Conservation (phyloP, 2,888 invertebrate species). For the Noctua janthe region DNA sequence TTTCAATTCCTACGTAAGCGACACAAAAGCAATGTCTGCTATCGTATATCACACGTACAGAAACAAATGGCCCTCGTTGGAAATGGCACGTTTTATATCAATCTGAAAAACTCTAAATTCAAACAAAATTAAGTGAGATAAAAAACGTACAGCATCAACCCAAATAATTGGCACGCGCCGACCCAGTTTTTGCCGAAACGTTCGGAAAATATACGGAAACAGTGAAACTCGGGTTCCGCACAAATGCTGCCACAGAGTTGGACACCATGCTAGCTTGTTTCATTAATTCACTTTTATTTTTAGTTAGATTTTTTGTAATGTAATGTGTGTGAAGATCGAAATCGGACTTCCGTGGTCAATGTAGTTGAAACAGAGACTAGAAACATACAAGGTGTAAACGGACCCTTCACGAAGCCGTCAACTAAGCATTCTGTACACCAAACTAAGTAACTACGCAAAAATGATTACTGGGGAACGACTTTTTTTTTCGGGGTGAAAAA, state of each 20-base stretch:
- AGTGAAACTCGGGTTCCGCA: slow-evolving; percentile 14
- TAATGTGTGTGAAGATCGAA: neutral
- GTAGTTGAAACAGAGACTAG: neutral
- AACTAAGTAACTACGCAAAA: no score
- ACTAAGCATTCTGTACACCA: no score
- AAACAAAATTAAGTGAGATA: slow-evolving; percentile 43
- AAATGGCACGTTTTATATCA: slow-evolving; percentile 1
- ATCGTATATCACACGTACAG: neutral
- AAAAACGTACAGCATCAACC: slow-evolving; percentile 35
- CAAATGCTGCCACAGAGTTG: slow-evolving; percentile 22
- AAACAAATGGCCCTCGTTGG: neutral
- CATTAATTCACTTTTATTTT: slow-evolving; percentile 62
- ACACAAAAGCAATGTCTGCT: neutral
- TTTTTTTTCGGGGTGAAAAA: no score
- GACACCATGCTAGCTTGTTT: slow-evolving; percentile 33
- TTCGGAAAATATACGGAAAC: slow-evolving; percentile 36
- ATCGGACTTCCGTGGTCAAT: neutral
- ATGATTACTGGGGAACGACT: no score
- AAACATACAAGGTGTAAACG: neutral
- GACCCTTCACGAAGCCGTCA: neutral
- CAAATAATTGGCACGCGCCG: slow-evolving; percentile 46
- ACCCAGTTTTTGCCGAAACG: slow-evolving; percentile 47
- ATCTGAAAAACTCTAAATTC: slow-evolving; percentile 25
- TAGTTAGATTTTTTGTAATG: slow-evolving; percentile 18
- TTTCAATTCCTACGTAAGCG: neutral